Conservation (phyloP, 2,888 invertebrate species). For the Steinernema hermaphroditum region DNA sequence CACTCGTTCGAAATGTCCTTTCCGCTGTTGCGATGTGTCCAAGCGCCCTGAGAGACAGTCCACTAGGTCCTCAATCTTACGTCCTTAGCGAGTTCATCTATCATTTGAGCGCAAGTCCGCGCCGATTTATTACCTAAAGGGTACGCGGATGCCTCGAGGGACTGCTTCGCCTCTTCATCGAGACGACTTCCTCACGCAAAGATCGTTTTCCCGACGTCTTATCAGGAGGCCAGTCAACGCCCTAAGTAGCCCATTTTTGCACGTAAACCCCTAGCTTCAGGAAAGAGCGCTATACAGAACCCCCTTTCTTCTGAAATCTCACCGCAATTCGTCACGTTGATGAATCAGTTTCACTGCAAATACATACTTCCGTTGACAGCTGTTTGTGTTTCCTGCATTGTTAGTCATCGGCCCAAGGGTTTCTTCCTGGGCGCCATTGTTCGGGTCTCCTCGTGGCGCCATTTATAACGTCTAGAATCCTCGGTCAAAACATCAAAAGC, state of each 20-base stretch:
- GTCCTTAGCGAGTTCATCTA: conserved; percentile 14
- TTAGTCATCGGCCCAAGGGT: neutral
- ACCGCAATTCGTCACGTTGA: conserved; percentile 21
- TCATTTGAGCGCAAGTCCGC: neutral
- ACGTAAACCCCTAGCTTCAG: too few relatives aligned
- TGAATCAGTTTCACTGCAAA: conserved; percentile 19
- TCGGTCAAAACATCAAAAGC: neutral
- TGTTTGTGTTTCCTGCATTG: conserved; percentile 8
- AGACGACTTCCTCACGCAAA: too few relatives aligned
- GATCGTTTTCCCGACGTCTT: too few relatives aligned
- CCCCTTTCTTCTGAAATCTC: neutral
- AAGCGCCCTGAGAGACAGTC: neutral
- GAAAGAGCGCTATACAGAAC: too few relatives aligned
- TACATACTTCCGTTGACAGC: conserved; percentile 4
- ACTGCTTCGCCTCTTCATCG: too few relatives aligned
- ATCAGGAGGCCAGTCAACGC: too few relatives aligned
- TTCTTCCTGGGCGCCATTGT: too few relatives aligned
- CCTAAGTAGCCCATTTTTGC: too few relatives aligned
- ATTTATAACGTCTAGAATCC: neutral
- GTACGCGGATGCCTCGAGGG: too few relatives aligned
- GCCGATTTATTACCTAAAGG: too few relatives aligned
- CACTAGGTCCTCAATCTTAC: neutral
- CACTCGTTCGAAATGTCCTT: neutral
- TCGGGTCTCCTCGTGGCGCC: too few relatives aligned
- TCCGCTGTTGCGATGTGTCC: neutral